Conservation (phyloP, 2,888 invertebrate species). For the Caenorhabditis sulstoni region DNA sequence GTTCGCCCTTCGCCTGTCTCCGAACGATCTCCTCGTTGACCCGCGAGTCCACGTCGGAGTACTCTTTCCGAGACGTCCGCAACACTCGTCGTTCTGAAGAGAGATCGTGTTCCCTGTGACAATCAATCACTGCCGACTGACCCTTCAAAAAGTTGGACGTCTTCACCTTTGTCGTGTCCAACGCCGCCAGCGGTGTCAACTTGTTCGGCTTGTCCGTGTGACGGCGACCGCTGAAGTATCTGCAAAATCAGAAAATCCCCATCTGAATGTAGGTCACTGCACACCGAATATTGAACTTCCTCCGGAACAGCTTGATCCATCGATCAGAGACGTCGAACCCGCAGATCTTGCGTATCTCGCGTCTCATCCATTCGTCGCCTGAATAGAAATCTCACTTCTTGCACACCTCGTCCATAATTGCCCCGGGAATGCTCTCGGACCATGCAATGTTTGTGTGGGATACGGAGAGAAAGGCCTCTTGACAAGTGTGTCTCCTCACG, state of each 20-base stretch:
- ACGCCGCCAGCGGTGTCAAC: conserved; percentile 23
- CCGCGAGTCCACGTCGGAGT: conserved; percentile 30
- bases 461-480: conserved; percentile 25
- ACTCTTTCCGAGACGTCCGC: conserved; percentile 42
- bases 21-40: conserved; percentile 40
- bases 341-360: conserved; percentile 48
- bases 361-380: conserved; percentile 61
- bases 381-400: too few relatives aligned
- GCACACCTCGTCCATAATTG: conserved; percentile 50
- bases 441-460: conserved; percentile 25
- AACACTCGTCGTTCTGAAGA: conserved; percentile 44
- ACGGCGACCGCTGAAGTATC: conserved; percentile 57
- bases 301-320: conserved; percentile 56
- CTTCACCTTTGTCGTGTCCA: conserved; percentile 43
- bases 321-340: conserved; percentile 56
- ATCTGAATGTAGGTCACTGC: not conserved
- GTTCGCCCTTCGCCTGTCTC: conserved; percentile 31
- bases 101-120: not conserved
- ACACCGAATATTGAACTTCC: conserved; percentile 44
- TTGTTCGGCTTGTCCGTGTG: conserved; percentile 44
- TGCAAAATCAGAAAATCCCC: conserved; percentile 23
- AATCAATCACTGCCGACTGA: conserved; percentile 28
- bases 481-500: conserved; percentile 16
- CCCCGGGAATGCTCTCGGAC: conserved; percentile 18
- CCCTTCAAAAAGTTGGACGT: conserved; percentile 43